Evolutionary conservation across 2,113 vertebrate species (phyloP).

Genomic region (Heterotis niloticus): DNA sequence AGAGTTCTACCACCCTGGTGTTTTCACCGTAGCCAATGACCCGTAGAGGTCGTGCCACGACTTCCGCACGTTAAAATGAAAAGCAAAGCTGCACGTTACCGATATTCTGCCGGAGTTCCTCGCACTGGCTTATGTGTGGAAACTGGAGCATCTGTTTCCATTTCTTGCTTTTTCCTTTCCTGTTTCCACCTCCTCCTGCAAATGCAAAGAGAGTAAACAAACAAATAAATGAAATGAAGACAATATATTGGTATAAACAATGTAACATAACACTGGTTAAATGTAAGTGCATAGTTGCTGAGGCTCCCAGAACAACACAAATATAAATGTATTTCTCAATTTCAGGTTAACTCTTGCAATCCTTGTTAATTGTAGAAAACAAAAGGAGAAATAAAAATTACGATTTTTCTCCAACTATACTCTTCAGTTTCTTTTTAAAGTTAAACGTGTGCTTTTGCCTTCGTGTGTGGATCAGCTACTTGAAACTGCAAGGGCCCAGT

Average conservation of each 20-base stretch:
- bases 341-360: too few relatives aligned
- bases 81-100: constrained; percentile 61
- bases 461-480: background rate
- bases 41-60: too few relatives aligned
- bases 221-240: background rate
- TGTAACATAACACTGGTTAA: background rate
- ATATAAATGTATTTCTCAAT: too few relatives aligned
- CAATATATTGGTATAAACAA: background rate
- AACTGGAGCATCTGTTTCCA: constrained; percentile 99
- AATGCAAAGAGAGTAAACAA: constrained; percentile 34
- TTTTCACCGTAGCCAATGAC: too few relatives aligned
- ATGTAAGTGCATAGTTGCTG: background rate
- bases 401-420: too few relatives aligned
- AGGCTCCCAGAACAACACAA: too few relatives aligned
- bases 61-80: background rate
- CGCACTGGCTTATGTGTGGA: constrained; percentile 91
- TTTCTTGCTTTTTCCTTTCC: constrained; percentile 99
- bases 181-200: constrained; percentile 87
- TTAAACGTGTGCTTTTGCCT: background rate
- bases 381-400: too few relatives aligned
- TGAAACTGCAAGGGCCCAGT: background rate
- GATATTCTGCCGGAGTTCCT: constrained; percentile 81
- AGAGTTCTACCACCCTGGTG: too few relatives aligned
- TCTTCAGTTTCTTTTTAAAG: background rate
- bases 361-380: too few relatives aligned